Evolutionary conservation across 2,113 vertebrate genomes (phyloP), one percentile per base, ranked within the genome.

Genomic region (Myrmophylax atrothorax): DNA sequence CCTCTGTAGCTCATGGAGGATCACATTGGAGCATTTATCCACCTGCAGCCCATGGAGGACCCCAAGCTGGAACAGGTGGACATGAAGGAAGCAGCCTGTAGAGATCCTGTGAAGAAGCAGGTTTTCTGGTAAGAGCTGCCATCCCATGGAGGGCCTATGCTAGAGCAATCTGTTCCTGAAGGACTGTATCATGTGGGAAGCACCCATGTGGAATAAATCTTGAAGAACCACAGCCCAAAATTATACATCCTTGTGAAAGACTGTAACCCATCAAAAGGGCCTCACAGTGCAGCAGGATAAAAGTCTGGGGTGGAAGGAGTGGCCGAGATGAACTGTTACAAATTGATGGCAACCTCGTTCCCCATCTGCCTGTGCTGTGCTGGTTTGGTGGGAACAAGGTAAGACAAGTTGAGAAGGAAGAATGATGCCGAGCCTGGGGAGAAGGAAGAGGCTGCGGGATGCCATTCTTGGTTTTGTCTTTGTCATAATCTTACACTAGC

Each of bases 21-120:
- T 18, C 24, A 17, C 0, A 0, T 0, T 14, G 35, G n/a, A 64
- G 40, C 42, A 40, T 9, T 22, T 3, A 12, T 15, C 58, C 18
- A 17, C 20, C 31, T 58, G 26, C 37, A 84, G 46, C 19, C 17
- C 2, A 0, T 3, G 25, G 26, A 63, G 6, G 8, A 23, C 4
- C 44, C 38, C 15, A 52, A 0, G 5, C 38, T 29, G 44, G 8
- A 74, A 35, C 33, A 75, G 38, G 9, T 14, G 7, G 28, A 26
- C 10, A 18, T 17, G 31, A 38, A 60, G 23, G 37, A 91, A 77
- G 28, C 9, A 33, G 16, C 12, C 26, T 59, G 15, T 22, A 49
- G 17, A 49, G 24, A 67, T 12, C 20, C 53, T 29, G 23, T 4
- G 1, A 12, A 56, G 31, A 20, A 60, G 15, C 1, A 78, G 16